A percentile compares a stretch with the other conserved stretches of the same genome.
These are phyloP conservation scores for Paedocypris micromegethes DNA, from an alignment of 2,797 vertebrate species.

Conservation along the genomic window DNA sequence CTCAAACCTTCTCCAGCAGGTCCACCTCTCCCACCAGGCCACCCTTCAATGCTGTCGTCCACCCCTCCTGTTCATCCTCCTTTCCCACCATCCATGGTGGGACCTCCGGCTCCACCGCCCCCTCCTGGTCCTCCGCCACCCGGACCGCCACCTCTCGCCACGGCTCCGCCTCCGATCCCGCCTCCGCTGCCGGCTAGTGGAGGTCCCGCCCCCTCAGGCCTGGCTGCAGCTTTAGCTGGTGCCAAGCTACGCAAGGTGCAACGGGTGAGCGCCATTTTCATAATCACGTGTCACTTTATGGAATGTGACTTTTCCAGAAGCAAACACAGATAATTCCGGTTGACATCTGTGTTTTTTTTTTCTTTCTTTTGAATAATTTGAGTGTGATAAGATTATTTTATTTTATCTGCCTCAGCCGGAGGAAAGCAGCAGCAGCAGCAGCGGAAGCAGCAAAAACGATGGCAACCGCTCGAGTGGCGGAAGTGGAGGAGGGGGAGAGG, in stretches of 20 bases:
- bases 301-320: no score
- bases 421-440: slow-evolving; percentile 81
- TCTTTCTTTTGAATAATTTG: neutral
- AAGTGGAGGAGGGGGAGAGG: slow-evolving; percentile 80
- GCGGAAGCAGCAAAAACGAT: slow-evolving; percentile 86
- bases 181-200: slow-evolving; percentile 79
- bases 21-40: slow-evolving; percentile 81
- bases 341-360: neutral
- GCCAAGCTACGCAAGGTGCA: slow-evolving; percentile 96
- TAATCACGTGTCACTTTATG: no score
- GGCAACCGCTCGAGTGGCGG: slow-evolving; percentile 91
- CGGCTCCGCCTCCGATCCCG: slow-evolving; percentile 70
- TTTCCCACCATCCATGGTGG: slow-evolving; percentile 66
- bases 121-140: slow-evolving; percentile 70
- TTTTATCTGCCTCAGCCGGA: slow-evolving; percentile 74
- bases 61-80: slow-evolving; percentile 66
- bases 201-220: slow-evolving; percentile 77
- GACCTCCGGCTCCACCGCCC: slow-evolving; percentile 81
- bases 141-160: slow-evolving; percentile 57
- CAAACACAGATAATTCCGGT: no score
- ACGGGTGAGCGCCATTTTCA: slow-evolving; percentile 72
- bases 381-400: slow-evolving; percentile 15
- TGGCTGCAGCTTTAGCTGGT: slow-evolving; percentile 92
- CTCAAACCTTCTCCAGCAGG: slow-evolving; percentile 65
- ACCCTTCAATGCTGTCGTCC: slow-evolving; percentile 70